Percentiles rank a stretch among this genome's conserved stretches.
Conservation (phyloP, 2,888 invertebrate species). For the Mechanitis messenoides region DNA sequence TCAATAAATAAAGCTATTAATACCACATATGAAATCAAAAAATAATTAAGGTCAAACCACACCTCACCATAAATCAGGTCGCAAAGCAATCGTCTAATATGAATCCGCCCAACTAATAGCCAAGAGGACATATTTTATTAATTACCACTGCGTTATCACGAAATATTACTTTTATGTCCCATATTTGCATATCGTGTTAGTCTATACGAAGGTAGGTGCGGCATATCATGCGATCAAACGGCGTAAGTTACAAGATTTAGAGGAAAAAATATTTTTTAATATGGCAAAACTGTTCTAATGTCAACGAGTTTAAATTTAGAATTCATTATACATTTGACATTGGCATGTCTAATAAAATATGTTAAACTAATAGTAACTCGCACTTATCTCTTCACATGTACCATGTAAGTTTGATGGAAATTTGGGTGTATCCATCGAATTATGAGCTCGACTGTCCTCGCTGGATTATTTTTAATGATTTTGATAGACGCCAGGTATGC, state of each 20-base stretch:
- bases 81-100: conserved; percentile 33
- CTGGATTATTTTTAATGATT: conserved; percentile 47
- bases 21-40: conserved; percentile 29
- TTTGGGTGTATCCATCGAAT: conserved; percentile 72
- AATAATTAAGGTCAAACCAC: conserved; percentile 52
- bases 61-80: conserved; percentile 35
- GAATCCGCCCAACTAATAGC: conserved; percentile 51
- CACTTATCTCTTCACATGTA: conserved; percentile 29
- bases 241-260: conserved; percentile 26
- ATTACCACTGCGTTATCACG: conserved; percentile 70
- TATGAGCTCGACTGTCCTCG: conserved; percentile 58
- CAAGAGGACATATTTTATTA: conserved; percentile 73
- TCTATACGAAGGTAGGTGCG: conserved; percentile 61
- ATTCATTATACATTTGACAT: too few species aligned
- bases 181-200: conserved; percentile 74
- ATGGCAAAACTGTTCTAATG: background rate
- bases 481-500: conserved; percentile 22
- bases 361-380: too few species aligned
- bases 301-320: too few species aligned
- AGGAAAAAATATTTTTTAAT: conserved; percentile 12
- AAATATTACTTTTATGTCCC: conserved; percentile 72
- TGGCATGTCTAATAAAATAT: too few species aligned
- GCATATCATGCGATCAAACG: conserved; percentile 52
- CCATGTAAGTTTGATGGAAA: conserved; percentile 63
- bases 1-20: background rate